These are phyloP conservation scores for Lutjanus argentimaculatus DNA, from an alignment of 2,797 vertebrate genomes.

Conservation along the genomic window DNA sequence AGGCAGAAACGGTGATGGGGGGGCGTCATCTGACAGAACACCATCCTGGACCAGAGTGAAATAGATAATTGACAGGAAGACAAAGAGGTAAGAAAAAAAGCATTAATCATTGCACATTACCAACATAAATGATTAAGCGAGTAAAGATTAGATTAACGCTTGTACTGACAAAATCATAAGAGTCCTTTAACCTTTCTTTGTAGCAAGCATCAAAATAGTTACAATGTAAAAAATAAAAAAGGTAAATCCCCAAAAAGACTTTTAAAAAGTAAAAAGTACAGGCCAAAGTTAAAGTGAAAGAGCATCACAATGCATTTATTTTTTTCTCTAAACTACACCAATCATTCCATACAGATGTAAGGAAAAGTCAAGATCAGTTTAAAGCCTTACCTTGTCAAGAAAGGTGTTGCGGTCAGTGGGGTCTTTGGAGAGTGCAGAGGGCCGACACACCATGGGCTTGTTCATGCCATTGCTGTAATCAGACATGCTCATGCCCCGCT, in stretches of 20 bases:
- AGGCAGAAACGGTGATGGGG: conserved; percentile 99
- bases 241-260: not conserved
- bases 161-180: not conserved
- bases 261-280: not conserved
- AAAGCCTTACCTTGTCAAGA: conserved; percentile 92
- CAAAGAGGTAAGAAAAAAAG: conserved; percentile 45
- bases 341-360: not conserved
- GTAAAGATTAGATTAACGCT: not conserved
- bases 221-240: not conserved
- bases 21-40: conserved; percentile 95
- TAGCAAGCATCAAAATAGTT: not conserved
- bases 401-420: conserved; percentile 95
- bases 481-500: conserved; percentile 95
- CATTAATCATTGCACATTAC: not conserved
- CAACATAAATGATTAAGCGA: not conserved
- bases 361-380: not conserved
- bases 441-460: conserved; percentile 95
- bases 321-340: not conserved
- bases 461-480: conserved; percentile 97
- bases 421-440: conserved; percentile 97
- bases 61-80: conserved; percentile 58
- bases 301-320: not conserved
- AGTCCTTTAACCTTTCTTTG: not conserved
- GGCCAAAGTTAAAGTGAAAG: not conserved
- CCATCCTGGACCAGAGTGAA: conserved; percentile 89